Evolutionary conservation across 64 coral and sea anemone species (phyloP).

Genomic region (Porites australiensis): DNA sequence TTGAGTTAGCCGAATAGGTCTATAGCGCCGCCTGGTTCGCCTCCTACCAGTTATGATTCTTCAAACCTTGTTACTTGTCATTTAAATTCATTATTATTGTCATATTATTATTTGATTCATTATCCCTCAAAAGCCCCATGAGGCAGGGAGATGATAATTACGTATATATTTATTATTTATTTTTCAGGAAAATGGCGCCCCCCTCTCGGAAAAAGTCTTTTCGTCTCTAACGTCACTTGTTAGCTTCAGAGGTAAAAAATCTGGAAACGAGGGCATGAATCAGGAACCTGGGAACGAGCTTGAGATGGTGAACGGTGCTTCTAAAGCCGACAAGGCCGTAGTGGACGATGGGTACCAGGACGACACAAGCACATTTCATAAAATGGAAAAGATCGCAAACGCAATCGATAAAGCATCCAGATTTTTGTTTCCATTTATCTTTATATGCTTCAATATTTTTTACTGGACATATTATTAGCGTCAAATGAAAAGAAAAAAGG

Average conservation of each 20-base stretch:
- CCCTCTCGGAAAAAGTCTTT: neutral
- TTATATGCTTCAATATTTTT: neutral
- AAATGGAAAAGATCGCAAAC: slow-evolving; percentile 15
- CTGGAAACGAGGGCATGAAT: neutral
- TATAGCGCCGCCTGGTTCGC: too few species aligned
- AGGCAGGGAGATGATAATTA: too few species aligned
- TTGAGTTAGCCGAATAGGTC: too few species aligned
- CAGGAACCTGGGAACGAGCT: neutral
- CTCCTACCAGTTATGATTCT: too few species aligned
- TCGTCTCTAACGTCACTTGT: neutral
- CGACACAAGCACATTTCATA: neutral
- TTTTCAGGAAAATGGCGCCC: neutral
- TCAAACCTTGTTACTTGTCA: too few species aligned
- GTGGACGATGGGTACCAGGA: neutral
- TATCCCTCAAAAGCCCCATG: too few species aligned
- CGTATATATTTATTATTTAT: neutral
- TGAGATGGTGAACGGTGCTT: neutral
- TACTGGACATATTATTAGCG: neutral
- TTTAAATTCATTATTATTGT: neutral
- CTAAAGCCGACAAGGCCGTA: neutral
- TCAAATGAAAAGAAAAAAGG: too few species aligned
- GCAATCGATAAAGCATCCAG: slow-evolving; percentile 31
- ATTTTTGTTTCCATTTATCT: slow-evolving; percentile 24
- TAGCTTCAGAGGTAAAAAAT: neutral
- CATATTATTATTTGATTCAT: neutral